Conservation (phyloP, 2,113 vertebrate genomes). For the Vulpes ferrilata region DNA sequence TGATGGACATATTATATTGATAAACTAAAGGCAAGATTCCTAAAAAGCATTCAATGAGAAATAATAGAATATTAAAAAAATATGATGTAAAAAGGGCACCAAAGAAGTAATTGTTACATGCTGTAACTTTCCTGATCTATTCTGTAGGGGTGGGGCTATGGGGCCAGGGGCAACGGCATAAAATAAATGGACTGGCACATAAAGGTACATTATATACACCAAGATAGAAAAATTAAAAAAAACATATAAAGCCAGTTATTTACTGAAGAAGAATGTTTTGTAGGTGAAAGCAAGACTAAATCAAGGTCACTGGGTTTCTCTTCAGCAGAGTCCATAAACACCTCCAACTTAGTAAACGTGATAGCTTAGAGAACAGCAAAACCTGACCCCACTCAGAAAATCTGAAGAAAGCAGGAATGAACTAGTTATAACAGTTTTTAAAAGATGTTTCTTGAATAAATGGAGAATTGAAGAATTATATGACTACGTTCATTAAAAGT, state of each 20-base stretch:
- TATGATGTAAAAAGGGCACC: neutral
- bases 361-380: neutral
- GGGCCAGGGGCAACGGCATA: neutral
- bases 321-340: neutral
- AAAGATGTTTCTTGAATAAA: neutral
- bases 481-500: neutral
- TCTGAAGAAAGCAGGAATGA: neutral
- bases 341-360: neutral
- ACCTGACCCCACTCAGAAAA: neutral
- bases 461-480: neutral
- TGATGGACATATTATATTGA: neutral
- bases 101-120: neutral
- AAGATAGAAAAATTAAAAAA: neutral
- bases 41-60: neutral
- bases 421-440: neutral
- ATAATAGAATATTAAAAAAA: neutral
- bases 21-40: conserved; percentile 8
- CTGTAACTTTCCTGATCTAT: neutral
- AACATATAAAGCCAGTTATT: neutral
- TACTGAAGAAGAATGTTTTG: neutral
- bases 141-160: neutral
- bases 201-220: neutral
- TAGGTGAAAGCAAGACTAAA: neutral
- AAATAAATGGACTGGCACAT: neutral
- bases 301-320: conserved; percentile 15